These are phyloP conservation scores for Actinia equina DNA, from an alignment of 64 coral and sea anemone species.

Conservation along the genomic window DNA sequence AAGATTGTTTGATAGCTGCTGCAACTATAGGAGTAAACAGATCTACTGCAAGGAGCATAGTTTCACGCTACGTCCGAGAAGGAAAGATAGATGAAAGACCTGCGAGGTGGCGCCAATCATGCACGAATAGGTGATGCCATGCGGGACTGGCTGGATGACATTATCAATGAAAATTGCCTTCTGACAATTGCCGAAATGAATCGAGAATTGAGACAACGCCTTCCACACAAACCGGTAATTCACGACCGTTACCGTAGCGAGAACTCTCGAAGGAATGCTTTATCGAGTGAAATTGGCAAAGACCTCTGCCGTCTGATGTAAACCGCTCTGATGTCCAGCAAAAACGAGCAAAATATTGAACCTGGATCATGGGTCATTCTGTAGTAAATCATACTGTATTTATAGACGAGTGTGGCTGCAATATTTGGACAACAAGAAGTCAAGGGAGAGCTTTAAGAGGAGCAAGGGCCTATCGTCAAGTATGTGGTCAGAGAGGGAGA, in stretches of 20 bases:
- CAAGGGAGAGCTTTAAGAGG: too few relatives aligned
- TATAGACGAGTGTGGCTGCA: too few relatives aligned
- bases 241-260: constrained; percentile 44
- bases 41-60: constrained; percentile 33
- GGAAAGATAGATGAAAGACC: constrained; percentile 29
- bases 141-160: constrained; percentile 28
- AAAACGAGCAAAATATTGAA: constrained; percentile 13
- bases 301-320: constrained; percentile 24
- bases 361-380: constrained; percentile 30
- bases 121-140: constrained; percentile 47
- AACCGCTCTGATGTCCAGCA: constrained; percentile 19
- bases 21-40: constrained; percentile 46
- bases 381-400: constrained; percentile 12
- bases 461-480: too few relatives aligned
- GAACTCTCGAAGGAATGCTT: constrained; percentile 49
- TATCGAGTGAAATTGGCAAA: constrained; percentile 35
- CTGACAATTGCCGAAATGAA: constrained; percentile 30
- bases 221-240: constrained; percentile 34
- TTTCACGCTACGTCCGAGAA: constrained; percentile 35
- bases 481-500: too few relatives aligned
- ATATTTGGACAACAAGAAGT: too few relatives aligned
- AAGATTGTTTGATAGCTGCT: constrained; percentile 32
- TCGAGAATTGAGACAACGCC: constrained; percentile 22
- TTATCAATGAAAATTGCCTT: constrained; percentile 40
- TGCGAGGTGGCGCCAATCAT: constrained; percentile 33